Evolutionary conservation across 2,797 vertebrate genomes (phyloP).

Genomic region (Tragopan temminckii): DNA sequence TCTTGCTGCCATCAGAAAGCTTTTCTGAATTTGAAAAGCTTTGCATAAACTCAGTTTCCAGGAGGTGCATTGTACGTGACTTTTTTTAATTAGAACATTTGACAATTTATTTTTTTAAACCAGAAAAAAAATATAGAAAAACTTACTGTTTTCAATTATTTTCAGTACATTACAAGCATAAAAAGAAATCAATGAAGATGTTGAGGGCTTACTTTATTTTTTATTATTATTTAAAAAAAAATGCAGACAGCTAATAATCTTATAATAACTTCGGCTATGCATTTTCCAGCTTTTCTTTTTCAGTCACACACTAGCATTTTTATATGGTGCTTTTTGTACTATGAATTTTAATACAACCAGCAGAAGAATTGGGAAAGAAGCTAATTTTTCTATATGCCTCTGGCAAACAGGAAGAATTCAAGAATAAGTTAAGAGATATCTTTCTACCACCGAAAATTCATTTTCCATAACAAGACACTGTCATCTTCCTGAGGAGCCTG

Average conservation of each 20-base stretch:
- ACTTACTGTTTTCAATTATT: not conserved
- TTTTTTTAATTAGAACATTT: not conserved
- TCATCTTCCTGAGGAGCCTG: slow-evolving; percentile 76
- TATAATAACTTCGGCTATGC: slow-evolving; percentile 50
- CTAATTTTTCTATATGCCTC: slow-evolving; percentile 77
- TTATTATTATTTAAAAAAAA: not conserved
- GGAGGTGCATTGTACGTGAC: not conserved
- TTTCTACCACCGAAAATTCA: slow-evolving; percentile 72
- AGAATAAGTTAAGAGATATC: slow-evolving; percentile 73
- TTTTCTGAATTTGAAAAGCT: not conserved
- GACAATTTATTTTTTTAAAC: not conserved
- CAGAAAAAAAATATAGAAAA: not conserved
- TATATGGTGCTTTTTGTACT: slow-evolving; percentile 52
- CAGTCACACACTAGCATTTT: slow-evolving; percentile 56
- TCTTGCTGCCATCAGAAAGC: not conserved
- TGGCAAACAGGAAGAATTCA: slow-evolving; percentile 75
- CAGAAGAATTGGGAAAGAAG: slow-evolving; percentile 71
- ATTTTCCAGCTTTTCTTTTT: slow-evolving; percentile 49
- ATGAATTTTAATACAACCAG: slow-evolving; percentile 74
- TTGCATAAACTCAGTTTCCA: not conserved
- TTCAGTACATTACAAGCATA: slow-evolving; percentile 8
- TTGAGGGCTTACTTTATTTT: not conserved
- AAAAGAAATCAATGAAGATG: slow-evolving; percentile 24
- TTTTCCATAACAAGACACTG: slow-evolving; percentile 76
- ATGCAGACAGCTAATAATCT: slow-evolving; percentile 57